A percentile compares a stretch with the other conserved stretches of the same genome.
These are phyloP conservation scores for Clamator glandarius DNA, from an alignment of 2,797 vertebrate species.

Conservation along the genomic window DNA sequence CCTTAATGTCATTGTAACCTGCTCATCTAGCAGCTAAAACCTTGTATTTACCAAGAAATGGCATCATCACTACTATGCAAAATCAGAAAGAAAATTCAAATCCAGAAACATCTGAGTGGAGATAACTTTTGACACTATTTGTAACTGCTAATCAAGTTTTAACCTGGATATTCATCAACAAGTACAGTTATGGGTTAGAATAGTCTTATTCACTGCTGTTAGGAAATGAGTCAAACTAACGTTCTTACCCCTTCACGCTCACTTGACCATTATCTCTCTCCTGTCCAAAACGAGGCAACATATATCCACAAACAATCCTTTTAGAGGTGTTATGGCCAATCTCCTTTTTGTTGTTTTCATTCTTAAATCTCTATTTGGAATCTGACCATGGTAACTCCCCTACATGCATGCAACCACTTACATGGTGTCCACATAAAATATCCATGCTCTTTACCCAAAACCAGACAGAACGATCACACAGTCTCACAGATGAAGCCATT, in stretches of 20 bases:
- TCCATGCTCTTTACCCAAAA: neutral
- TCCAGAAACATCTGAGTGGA: neutral
- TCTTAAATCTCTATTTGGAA: rapidly evolving
- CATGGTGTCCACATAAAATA: rapidly evolving
- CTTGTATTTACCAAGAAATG: neutral
- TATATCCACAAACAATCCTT: neutral
- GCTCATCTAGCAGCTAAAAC: neutral
- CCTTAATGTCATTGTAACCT: neutral
- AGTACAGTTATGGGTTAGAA: neutral
- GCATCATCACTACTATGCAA: neutral
- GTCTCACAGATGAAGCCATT: neutral
- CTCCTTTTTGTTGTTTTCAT: neutral
- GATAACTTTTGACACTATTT: neutral
- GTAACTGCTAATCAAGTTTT: neutral
- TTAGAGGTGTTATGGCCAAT: neutral
- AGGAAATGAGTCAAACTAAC: neutral
- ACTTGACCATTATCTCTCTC: neutral
- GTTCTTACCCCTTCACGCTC: neutral
- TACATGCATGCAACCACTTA: neutral
- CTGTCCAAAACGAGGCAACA: neutral
- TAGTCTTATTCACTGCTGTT: neutral
- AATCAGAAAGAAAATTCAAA: slow-evolving; percentile 2
- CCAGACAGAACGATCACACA: neutral
- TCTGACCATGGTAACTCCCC: neutral
- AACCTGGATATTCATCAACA: neutral